Evolutionary conservation across 2,113 vertebrate genomes (phyloP).

Genomic region (Gymnogyps californianus): DNA sequence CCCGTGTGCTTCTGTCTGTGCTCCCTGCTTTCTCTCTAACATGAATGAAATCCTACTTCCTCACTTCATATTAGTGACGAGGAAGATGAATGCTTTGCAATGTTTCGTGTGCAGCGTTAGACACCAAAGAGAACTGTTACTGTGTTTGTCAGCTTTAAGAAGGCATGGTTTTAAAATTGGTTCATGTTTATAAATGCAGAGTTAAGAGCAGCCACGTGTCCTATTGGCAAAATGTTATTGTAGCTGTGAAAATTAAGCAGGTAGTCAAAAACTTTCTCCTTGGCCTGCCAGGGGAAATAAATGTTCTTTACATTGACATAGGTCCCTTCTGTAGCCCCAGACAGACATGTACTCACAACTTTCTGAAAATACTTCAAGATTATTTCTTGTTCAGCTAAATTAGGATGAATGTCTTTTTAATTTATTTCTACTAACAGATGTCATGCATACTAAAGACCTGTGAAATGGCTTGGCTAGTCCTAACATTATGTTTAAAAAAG

Average conservation of each 20-base stretch:
- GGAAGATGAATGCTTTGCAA: background rate
- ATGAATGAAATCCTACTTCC: background rate
- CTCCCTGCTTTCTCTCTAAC: background rate
- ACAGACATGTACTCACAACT: background rate
- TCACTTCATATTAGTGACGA: rapidly evolving
- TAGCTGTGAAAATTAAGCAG: background rate
- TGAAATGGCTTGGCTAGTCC: background rate
- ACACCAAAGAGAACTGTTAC: background rate
- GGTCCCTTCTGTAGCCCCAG: background rate
- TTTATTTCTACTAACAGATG: background rate
- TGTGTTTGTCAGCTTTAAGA: background rate
- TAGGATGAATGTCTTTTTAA: background rate
- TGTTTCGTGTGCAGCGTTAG: background rate
- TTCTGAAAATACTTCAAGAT: background rate
- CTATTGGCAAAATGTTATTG: background rate
- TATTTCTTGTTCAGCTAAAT: background rate
- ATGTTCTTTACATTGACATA: background rate
- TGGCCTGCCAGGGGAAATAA: background rate
- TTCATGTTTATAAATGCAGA: background rate
- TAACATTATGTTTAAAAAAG: background rate
- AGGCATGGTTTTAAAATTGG: background rate
- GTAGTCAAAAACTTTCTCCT: background rate
- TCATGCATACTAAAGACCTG: background rate
- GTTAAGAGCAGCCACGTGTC: background rate
- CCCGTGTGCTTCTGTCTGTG: background rate